Evolutionary conservation across 2,113 vertebrate species (phyloP).

Genomic region (Xiphophorus couchianus): DNA sequence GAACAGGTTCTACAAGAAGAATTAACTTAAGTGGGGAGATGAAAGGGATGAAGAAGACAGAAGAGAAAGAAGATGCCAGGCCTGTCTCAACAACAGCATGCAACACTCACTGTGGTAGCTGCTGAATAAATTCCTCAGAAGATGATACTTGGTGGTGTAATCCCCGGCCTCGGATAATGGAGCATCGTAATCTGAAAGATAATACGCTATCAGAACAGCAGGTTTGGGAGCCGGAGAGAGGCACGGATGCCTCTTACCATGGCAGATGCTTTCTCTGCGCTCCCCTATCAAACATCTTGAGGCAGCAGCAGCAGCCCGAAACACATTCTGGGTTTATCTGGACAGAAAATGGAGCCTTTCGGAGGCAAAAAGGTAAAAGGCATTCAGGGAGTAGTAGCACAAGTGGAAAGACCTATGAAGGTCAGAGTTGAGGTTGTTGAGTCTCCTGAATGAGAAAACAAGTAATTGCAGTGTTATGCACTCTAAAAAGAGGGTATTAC

Average conservation of each 20-base stretch:
- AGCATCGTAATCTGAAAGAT: constrained; percentile 90
- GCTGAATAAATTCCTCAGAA: constrained; percentile 85
- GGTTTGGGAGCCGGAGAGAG: constrained; percentile 45
- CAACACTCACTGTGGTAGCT: constrained; percentile 80
- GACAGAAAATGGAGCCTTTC: constrained; percentile 48
- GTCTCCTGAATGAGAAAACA: constrained; percentile 24
- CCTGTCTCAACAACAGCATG: constrained; percentile 14
- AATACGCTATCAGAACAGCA: constrained; percentile 72
- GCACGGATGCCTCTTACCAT: constrained; percentile 38
- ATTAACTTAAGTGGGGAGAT: constrained; percentile 51
- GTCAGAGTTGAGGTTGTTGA: constrained; percentile 41
- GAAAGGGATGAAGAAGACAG: constrained; percentile 39
- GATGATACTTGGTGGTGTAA: constrained; percentile 89
- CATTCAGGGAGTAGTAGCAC: constrained; percentile 31
- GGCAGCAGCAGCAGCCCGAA: constrained; percentile 44
- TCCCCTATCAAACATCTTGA: constrained; percentile 66
- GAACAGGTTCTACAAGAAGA: constrained; percentile 54
- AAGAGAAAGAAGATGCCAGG: constrained; percentile 29
- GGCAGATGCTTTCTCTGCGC: constrained; percentile 55
- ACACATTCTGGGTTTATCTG: constrained; percentile 62
- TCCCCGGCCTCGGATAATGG: constrained; percentile 92
- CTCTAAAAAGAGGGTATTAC: constrained; percentile 45
- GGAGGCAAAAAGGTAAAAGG: constrained; percentile 28
- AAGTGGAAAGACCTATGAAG: constrained; percentile 33
- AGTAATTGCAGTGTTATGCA: constrained; percentile 48